Conservation (phyloP, 2,888 invertebrate species). For the Cosmia trapezina region DNA sequence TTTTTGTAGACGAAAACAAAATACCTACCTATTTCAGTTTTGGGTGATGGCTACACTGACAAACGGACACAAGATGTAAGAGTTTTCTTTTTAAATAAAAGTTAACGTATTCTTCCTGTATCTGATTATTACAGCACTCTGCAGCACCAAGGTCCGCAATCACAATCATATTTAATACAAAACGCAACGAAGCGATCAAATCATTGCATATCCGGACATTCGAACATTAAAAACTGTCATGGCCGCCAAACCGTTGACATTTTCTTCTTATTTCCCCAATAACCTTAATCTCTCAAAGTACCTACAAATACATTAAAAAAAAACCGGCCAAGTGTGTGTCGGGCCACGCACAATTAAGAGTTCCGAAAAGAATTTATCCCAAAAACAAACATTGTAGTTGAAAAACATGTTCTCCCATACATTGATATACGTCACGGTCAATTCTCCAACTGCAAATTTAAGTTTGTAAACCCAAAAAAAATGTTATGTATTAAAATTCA, state of each 20-base stretch:
- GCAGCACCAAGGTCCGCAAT: background rate
- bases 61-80: fast-evolving
- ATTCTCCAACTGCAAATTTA: too few relatives aligned
- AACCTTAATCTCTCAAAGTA: conserved; percentile 35
- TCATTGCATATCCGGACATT: conserved; percentile 26
- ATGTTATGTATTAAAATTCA: too few relatives aligned
- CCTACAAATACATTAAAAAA: conserved; percentile 28
- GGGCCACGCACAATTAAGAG: too few relatives aligned
- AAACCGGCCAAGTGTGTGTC: too few relatives aligned
- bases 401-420: too few relatives aligned
- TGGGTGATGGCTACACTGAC: background rate
- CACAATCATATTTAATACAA: background rate
- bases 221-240: conserved; percentile 34
- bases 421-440: too few relatives aligned
- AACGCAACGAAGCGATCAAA: conserved; percentile 11
- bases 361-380: too few relatives aligned
- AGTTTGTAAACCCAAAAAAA: too few relatives aligned
- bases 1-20: background rate
- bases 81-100: background rate
- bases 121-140: background rate
- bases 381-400: too few relatives aligned
- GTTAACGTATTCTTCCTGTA: background rate
- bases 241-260: conserved; percentile 24
- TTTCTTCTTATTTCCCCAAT: conserved; percentile 22
- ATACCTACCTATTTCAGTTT: background rate